Conservation (phyloP, 2,888 invertebrate genomes). For the Mellilla xanthometata region DNA sequence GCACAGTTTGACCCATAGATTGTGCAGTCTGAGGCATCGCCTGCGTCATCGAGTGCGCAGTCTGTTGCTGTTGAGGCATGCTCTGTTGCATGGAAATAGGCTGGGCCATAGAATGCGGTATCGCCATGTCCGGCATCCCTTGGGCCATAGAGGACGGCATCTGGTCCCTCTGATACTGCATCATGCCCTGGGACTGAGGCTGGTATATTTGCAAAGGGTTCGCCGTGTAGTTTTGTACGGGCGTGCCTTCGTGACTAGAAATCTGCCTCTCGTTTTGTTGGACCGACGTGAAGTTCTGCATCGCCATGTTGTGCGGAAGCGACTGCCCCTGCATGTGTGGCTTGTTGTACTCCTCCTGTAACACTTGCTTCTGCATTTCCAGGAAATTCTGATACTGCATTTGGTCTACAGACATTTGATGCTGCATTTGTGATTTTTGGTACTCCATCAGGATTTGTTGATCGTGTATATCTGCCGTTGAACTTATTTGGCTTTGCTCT, state of each 20-base stretch:
- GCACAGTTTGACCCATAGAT: slow-evolving; percentile 34
- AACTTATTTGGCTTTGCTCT: slow-evolving; percentile 72
- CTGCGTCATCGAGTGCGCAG: slow-evolving; percentile 18
- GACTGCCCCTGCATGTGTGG: slow-evolving; percentile 73
- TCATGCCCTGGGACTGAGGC: slow-evolving; percentile 46
- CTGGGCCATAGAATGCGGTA: slow-evolving; percentile 43
- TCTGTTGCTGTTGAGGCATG: slow-evolving; percentile 20
- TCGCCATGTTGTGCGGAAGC: slow-evolving; percentile 63
- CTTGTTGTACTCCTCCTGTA: slow-evolving; percentile 63
- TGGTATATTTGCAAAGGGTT: slow-evolving; percentile 76
- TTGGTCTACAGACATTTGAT: slow-evolving; percentile 70
- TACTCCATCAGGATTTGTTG: slow-evolving; percentile 60
- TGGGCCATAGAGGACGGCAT: slow-evolving; percentile 31
- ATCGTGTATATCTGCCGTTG: slow-evolving; percentile 57
- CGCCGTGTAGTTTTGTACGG: slow-evolving; percentile 71
- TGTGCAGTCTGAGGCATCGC: slow-evolving; percentile 28
- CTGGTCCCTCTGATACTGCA: slow-evolving; percentile 52
- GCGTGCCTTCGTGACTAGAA: slow-evolving; percentile 79
- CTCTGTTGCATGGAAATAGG: slow-evolving; percentile 40
- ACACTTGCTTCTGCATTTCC: slow-evolving; percentile 51
- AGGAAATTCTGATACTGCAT: slow-evolving; percentile 56
- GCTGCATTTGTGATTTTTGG: slow-evolving; percentile 55
- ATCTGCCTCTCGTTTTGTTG: slow-evolving; percentile 75
- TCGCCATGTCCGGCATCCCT: slow-evolving; percentile 36
- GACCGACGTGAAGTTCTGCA: slow-evolving; percentile 62